Evolutionary conservation across 2,113 vertebrate genomes (phyloP), one percentile per base, ranked within the genome.

Genomic region (Amphiprion ocellaris): DNA sequence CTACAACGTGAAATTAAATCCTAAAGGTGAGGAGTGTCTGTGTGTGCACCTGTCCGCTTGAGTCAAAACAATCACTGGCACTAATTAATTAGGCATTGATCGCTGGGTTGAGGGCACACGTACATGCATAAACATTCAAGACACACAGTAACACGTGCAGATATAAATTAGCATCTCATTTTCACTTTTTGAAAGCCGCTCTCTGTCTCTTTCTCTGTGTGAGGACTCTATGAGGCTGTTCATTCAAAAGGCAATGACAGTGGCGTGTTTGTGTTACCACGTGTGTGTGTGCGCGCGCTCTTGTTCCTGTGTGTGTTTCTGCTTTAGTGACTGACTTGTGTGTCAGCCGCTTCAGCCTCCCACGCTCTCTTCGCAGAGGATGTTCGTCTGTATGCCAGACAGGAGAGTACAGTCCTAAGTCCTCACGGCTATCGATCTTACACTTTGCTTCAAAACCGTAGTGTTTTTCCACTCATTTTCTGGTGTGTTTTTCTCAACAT

Each of bases 321-420:
- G 72, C 61, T 87, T 70, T 65, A 86, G 83, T 90, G 89, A 90
- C 70, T 86, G 87, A 90, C 90, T 88, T 83, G 90, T 84, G 84
- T 90, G 85, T 85, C 79, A 61, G 73, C 77, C 73, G 87, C 89
- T 84, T 73, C 89, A 89, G 88, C 91, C 89, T 94, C 93, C 91
- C 84, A 91, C 90, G 21, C 85, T 82, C 87, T 76, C 76, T 77
- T 79, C 86, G 56, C 82, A 77, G 88, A 92, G 83, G 89, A 91
- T 82, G 83, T 88, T 90, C 82, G 85, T 85, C 90, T 92, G 68
- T 81, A 61, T 87, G 82, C 72, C 81, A 89, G 88, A 91, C 83
- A 86, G 82, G 84, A 83, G 84, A 83, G 83, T 72, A 67, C 72
- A 66, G 83, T 76, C 78, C 89, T 30, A 74, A 63, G 79, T 85